Conservation (phyloP, 2,113 vertebrate genomes). For the Cichladusa arquata region DNA sequence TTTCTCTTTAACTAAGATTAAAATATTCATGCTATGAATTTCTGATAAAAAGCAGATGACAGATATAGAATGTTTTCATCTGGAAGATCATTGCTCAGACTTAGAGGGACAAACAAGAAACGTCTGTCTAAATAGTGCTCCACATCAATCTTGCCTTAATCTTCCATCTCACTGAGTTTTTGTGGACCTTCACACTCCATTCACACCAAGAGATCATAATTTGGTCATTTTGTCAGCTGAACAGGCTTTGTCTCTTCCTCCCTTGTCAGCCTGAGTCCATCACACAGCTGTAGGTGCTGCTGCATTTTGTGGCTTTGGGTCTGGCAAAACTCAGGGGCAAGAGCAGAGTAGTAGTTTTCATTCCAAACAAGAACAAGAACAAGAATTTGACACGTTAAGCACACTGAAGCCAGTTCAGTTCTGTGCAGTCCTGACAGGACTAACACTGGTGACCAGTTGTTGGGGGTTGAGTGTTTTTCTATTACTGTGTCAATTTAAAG, state of each 20-base stretch:
- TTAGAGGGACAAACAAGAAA: constrained; percentile 33
- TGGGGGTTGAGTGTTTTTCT: no score
- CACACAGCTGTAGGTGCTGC: background rate
- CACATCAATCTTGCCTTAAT: constrained; percentile 23
- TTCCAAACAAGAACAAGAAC: background rate
- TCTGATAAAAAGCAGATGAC: background rate
- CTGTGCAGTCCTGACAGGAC: background rate
- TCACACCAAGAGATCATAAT: background rate
- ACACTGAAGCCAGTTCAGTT: background rate
- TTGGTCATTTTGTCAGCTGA: background rate
- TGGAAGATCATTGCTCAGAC: constrained; percentile 17
- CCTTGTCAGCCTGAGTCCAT: background rate
- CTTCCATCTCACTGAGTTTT: background rate
- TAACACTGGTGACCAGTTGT: no score
- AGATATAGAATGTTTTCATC: constrained; percentile 36
- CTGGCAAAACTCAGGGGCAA: background rate
- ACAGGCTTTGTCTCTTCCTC: background rate
- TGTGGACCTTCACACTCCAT: background rate
- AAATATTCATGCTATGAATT: background rate
- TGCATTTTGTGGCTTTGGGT: background rate
- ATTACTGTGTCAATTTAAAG: no score
- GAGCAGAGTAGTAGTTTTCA: background rate
- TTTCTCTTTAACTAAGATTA: background rate
- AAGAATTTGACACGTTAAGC: background rate
- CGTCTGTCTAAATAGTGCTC: background rate